Evolutionary conservation across 2,113 vertebrate genomes (phyloP).

Genomic region (Scatophagus argus): DNA sequence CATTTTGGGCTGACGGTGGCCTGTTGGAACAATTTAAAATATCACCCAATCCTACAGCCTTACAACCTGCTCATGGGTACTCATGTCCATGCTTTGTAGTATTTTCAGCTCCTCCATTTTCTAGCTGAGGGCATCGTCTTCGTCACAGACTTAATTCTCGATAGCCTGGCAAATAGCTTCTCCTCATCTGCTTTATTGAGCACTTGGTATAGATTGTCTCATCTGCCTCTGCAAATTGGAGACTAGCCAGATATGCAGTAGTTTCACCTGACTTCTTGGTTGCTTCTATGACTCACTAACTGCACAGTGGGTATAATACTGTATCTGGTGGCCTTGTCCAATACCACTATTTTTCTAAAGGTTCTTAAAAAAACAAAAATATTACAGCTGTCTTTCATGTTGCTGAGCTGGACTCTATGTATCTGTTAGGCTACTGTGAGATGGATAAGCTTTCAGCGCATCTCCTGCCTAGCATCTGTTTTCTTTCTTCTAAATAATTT

Average conservation of each 20-base stretch:
- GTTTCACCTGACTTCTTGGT: constrained; percentile 9
- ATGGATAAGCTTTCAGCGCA: neutral
- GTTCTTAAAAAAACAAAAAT: constrained; percentile 5
- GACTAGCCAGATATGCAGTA: constrained; percentile 9
- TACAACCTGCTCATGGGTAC: neutral
- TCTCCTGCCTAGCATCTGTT: neutral
- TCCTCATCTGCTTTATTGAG: constrained; percentile 20
- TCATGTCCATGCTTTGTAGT: neutral
- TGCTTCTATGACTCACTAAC: constrained; percentile 31
- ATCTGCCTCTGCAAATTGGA: constrained; percentile 27
- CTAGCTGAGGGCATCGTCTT: neutral
- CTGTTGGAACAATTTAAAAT: too few relatives aligned
- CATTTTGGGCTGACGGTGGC: too few relatives aligned
- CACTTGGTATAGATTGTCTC: constrained; percentile 18
- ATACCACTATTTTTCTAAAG: constrained; percentile 5
- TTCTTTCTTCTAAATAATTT: neutral
- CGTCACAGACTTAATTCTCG: constrained; percentile 1
- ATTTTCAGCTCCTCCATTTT: constrained; percentile 29
- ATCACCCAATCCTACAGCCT: too few relatives aligned
- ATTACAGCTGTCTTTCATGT: too few relatives aligned
- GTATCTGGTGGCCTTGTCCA: neutral
- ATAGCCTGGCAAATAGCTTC: neutral
- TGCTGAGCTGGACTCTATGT: neutral
- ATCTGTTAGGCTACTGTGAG: neutral
- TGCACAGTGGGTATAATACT: constrained; percentile 2